A percentile compares a stretch with the other conserved stretches of the same genome.
Evolutionary conservation across 1,140 invertebrate genomes (phyloP).

Genomic region (Papilio machaon): DNA sequence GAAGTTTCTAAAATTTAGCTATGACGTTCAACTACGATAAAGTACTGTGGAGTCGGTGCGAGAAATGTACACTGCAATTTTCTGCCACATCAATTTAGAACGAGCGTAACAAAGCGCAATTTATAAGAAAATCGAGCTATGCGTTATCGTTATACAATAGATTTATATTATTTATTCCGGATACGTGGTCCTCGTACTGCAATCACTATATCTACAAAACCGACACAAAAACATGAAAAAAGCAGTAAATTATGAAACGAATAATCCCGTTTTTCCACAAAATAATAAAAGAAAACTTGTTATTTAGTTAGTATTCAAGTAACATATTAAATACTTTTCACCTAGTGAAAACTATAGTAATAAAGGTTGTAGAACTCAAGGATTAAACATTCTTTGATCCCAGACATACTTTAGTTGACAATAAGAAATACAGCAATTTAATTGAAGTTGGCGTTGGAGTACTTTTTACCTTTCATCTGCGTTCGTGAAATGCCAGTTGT

Average conservation of each 20-base stretch:
- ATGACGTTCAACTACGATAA: neutral
- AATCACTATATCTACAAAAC: neutral
- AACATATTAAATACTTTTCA: too few relatives aligned
- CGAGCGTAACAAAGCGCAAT: neutral
- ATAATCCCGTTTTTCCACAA: too few relatives aligned
- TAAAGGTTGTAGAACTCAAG: too few relatives aligned
- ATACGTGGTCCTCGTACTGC: neutral
- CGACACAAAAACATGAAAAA: neutral
- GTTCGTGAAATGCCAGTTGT: constrained; percentile 86
- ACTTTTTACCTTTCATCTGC: constrained; percentile 87
- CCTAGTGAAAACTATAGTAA: too few relatives aligned
- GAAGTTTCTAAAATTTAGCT: neutral
- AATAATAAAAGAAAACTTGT: too few relatives aligned
- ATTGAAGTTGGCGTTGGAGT: neutral
- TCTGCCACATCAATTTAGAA: constrained; percentile 8
- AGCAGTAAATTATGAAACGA: too few relatives aligned
- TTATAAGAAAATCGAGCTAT: neutral
- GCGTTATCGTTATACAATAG: neutral
- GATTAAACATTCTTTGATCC: too few relatives aligned
- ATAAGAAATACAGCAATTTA: neutral
- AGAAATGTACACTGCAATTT: neutral
- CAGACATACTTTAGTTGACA: too few relatives aligned
- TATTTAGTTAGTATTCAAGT: too few relatives aligned
- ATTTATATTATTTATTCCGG: neutral
- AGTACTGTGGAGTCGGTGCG: constrained; percentile 2